Evolutionary conservation across 1,140 invertebrate genomes (phyloP), one percentile per base, ranked within the genome.

Genomic region (Lineus longissimus): DNA sequence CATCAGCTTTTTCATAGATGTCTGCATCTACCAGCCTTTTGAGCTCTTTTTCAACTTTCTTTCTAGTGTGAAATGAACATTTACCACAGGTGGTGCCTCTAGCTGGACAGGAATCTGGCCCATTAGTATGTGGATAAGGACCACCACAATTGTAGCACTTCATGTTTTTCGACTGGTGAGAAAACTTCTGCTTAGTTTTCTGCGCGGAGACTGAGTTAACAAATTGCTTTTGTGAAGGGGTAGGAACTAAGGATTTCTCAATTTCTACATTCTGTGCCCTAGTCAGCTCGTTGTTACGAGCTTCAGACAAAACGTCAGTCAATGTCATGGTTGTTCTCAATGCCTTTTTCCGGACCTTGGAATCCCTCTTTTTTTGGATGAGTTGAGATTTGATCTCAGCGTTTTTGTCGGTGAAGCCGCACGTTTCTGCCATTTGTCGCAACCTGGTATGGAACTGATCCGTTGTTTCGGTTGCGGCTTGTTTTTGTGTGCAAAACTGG

Each of bases 1-100:
- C 63, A 19, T 62, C 62, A 36, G 64, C 70, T 43, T 62, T 71
- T 63, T 72, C 73, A 55, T 73, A 69, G 15, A 77, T 73, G 29
- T 69, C 70, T 19, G 43, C 23, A 27, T 68, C 23, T 40, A 67
- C 15, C 19, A 74, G 57, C 27, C 66, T 61, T 0, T 63, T 47
- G 13, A 73, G 40, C 61, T 71, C 67, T 9, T 54, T 45, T 56
- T 64, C 65, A 2, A 72, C 65, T 47, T 66, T 66, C 13, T 64
- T 23, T 29, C 70, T 58, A 7, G 67, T 55, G 61, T 64, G 70
- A 68, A 68, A 75, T 41, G 56, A 4, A 15, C 33, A 36, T 7
- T 4, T 36, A 15, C 15, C 33, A 36, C 33, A 36, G 33, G 33
- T 36, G 4, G 4, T 36, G 4, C 33, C 33, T 4, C 15, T 4